Base-by-base conservation (phyloP, 2,888 invertebrate genomes). In the Yponomeuta malinellus region DNA sequence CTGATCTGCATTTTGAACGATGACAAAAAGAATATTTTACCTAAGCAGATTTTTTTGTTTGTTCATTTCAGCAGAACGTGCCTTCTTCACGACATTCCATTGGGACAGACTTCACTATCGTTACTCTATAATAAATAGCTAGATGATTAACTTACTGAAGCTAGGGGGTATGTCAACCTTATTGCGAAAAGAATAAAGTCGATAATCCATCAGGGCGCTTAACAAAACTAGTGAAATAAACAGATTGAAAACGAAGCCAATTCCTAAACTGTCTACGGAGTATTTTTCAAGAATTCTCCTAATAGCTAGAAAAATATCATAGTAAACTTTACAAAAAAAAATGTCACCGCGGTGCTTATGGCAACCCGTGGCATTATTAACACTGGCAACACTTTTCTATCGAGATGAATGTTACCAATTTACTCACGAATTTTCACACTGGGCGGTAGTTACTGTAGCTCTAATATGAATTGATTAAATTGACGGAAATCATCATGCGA, bases 381-480 rank as follows among this genome's bases (percentile, higher is more conserved):
- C 29, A 10, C 48, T 68, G 68, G 68, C 68, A 68, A 68, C 68
- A 68, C 52, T 31, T 12, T 15, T 33, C 67, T 37, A 33, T 5
- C 33, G 43, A 67, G 15, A 43, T 37, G 43, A 68, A 37, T 68
- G 68, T 68, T 68, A 29, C 68, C 68, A 52, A 10, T 52, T 52
- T 12, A 67, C 10, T 68, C 68, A 52, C 48, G 52, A 52, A 68
- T 68, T 52, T 2, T 31, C 6, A 48, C 68, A 68, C 5, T 31
- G 68, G 43, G n/a, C 68, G 68, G 68, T 68, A 2, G 29, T 52
- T 68, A 68, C 48, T 68, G 68, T 68, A 31, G 68, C 68, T 31
- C 52, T 68, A 48, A 68, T 59, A 29, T 23, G 10, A 52, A 43
- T 43, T 43, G 8, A 43, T 43, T 43, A 8, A 43, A 43, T 43